Conservation (phyloP, 2,888 invertebrate genomes). For the Zygogramma bicolorata region DNA sequence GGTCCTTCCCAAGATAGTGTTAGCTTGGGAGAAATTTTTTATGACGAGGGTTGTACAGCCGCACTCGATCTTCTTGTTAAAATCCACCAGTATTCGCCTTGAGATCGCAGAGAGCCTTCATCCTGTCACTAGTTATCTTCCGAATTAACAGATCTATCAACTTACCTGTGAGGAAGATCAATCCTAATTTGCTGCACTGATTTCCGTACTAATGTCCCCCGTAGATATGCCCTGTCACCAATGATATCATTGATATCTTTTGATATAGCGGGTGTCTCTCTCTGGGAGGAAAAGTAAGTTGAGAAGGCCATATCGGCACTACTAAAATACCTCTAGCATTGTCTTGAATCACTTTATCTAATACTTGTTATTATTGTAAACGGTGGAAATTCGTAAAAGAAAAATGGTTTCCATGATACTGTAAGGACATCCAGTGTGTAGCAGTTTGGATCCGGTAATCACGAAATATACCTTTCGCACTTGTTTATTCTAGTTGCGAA, state of each 20-base stretch:
- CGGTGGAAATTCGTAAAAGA: slow-evolving; percentile 46
- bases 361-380: slow-evolving; percentile 15
- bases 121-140: no score
- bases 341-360: slow-evolving; percentile 28
- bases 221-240: slow-evolving; percentile 53
- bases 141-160: no score
- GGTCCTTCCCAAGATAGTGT: no score
- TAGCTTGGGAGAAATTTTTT: no score
- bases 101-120: no score
- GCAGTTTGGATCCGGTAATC: slow-evolving; percentile 36
- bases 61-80: no score
- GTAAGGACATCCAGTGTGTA: slow-evolving; percentile 44
- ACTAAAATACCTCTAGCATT: slow-evolving; percentile 20
- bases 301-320: slow-evolving; percentile 7
- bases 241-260: slow-evolving; percentile 50
- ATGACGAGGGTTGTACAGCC: no score
- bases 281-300: slow-evolving; percentile 44
- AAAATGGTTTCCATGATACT: slow-evolving; percentile 29
- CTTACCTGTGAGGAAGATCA: no score
- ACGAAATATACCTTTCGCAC: slow-evolving; percentile 40
- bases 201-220: slow-evolving; percentile 17
- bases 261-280: slow-evolving; percentile 44
- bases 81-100: no score
- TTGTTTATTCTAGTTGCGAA: slow-evolving; percentile 41
- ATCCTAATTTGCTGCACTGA: no score